Base-by-base conservation (phyloP, 2,113 vertebrate species). In the Tragelaphus buxtoni region DNA sequence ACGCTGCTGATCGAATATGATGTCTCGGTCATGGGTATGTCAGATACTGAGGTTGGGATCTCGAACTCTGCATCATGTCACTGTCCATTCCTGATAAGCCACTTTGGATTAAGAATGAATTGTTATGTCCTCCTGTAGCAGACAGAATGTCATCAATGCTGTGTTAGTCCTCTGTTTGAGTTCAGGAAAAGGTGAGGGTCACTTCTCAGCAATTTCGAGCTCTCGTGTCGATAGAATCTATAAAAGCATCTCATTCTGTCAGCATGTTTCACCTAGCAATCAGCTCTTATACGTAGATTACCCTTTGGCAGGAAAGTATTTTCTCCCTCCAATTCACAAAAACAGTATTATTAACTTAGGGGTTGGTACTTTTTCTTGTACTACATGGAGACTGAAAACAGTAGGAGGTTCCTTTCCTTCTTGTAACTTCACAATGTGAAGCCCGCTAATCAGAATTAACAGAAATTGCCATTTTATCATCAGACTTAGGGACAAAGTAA, bases 1-100 rank as follows among this genome's bases (percentile, higher is more conserved):
- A 99, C 99, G 12, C 99, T 99, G 95, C 99, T 99, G 97, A 98
- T 99, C 1, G 99, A 99, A 98, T 99, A 99, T 0, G 99, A 99
- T 61, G 99, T 99, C 97, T 99, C 99, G 0, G 99, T 99, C 60
- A 99, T 99, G 99, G 99, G 99, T 99, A 99, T 77, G 99, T 99
- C 42, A 2, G 85, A 72, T 83, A 47, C 47, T 88, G 49, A 61
- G 12, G 18, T 92, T 35, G 2, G n/a, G 3, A 86, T 79, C 45
- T 84, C 83, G 47, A 55, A 90, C 16, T 74, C 81, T 51, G 53
- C 79, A 26, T 49, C 17, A 1, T 83, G 80, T 96, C 91, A 5
- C 94, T 98, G 60, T 84, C 79, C 86, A 35, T 97, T 96, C 83
- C 94, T 89, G 91, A 95, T 92, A 96, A 96, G 85, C 86, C 97